Evolutionary conservation across 2,797 vertebrate species (phyloP).

Genomic region (Sebastes diploproa): DNA sequence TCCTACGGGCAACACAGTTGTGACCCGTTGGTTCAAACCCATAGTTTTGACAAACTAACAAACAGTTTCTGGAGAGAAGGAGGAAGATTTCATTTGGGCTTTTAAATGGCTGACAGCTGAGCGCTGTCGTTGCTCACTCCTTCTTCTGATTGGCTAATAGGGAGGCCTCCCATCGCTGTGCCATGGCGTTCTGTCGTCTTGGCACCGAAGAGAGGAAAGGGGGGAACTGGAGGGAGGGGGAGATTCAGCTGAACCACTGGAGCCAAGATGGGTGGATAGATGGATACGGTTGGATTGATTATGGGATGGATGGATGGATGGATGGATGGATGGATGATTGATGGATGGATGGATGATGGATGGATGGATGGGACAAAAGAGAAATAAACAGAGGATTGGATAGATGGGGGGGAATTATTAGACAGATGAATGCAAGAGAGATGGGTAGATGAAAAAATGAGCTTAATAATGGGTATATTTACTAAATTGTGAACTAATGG

Average conservation of each 20-base stretch:
- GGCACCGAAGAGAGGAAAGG: constrained; percentile 59
- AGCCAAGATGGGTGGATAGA: constrained; percentile 14
- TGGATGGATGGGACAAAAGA: background rate
- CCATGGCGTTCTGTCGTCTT: constrained; percentile 75
- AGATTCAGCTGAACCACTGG: constrained; percentile 72
- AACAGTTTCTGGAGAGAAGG: background rate
- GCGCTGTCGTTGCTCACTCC: constrained; percentile 34
- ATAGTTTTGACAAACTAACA: background rate
- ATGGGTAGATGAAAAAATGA: constrained; percentile 1
- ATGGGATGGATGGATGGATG: background rate
- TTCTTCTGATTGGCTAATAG: constrained; percentile 74
- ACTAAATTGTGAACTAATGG: constrained; percentile 39
- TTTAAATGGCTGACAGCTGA: constrained; percentile 25
- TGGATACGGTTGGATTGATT: background rate
- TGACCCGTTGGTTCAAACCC: background rate
- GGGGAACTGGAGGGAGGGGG: constrained; percentile 70
- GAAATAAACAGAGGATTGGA: background rate
- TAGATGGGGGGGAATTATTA: background rate
- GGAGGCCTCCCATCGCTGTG: constrained; percentile 76
- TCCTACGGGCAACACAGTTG: background rate
- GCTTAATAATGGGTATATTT: background rate
- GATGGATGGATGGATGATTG: background rate
- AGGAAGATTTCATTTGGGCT: constrained; percentile 20
- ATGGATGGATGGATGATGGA: background rate
- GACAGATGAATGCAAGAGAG: background rate